Percentiles rank a stretch among this genome's conserved stretches.
Evolutionary conservation across 2,888 invertebrate species (phyloP).

Genomic region (Proisotoma minuta): DNA sequence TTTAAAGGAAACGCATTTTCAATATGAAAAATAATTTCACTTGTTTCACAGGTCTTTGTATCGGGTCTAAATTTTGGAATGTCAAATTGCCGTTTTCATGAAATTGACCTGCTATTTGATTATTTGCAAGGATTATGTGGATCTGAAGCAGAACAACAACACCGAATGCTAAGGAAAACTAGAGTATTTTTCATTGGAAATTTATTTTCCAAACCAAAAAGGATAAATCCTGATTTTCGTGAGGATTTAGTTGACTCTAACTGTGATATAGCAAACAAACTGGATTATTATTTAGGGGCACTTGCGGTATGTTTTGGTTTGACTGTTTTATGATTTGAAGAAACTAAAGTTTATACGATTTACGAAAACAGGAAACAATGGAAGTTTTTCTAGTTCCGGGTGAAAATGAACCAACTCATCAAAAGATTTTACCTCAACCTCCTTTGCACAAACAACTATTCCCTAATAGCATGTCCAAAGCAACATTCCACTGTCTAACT

Average conservation of each 20-base stretch:
- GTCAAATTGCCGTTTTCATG: background rate
- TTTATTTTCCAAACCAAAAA: conserved; percentile 3
- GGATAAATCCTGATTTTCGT: background rate
- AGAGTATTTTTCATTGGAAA: conserved; percentile 32
- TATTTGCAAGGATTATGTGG: conserved; percentile 32
- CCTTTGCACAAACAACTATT: conserved; percentile 24
- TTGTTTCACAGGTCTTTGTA: conserved; percentile 23
- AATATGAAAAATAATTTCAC: conserved; percentile 2
- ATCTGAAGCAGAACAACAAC: conserved; percentile 23
- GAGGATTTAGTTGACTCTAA: conserved; percentile 1
- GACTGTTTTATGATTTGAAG: no score
- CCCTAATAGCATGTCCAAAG: conserved; percentile 8
- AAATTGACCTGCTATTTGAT: conserved; percentile 26
- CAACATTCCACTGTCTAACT: conserved; percentile 18
- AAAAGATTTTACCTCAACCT: conserved; percentile 25
- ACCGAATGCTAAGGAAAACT: conserved; percentile 10
- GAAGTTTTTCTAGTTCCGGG: conserved; percentile 37
- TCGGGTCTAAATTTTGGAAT: conserved; percentile 29
- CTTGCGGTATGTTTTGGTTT: conserved; percentile 20
- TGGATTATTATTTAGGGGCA: conserved; percentile 25
- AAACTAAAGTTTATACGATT: no score
- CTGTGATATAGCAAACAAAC: conserved; percentile 15
- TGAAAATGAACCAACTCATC: conserved; percentile 28
- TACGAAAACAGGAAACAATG: conserved; percentile 28
- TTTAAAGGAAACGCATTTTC: background rate